Conservation (phyloP, 1,140 invertebrate genomes). For the Drosophila arawakana region DNA sequence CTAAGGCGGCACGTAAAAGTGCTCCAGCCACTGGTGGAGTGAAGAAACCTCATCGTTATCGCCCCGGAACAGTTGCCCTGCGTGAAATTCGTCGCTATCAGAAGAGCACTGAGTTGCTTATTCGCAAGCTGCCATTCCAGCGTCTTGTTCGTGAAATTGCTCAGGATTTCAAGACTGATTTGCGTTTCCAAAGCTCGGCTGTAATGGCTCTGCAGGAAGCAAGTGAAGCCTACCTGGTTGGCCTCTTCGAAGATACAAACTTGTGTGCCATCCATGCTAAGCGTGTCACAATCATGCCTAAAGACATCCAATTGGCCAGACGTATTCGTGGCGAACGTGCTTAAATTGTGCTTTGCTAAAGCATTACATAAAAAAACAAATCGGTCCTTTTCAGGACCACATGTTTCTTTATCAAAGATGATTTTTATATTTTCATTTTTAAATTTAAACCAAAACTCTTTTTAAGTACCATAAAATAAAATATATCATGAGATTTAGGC, state of each 20-base stretch:
- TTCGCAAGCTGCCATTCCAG: slow-evolving; percentile 77
- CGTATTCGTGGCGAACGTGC: not conserved
- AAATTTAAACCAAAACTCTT: not conserved
- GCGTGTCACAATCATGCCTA: slow-evolving; percentile 3
- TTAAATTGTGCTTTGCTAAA: not conserved
- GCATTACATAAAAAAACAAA: not conserved
- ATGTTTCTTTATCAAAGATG: not conserved
- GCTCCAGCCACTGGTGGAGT: not conserved
- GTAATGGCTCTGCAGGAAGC: slow-evolving; percentile 6
- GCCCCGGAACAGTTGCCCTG: no score
- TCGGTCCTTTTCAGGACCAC: slow-evolving; percentile 2
- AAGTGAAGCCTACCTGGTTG: slow-evolving; percentile 4
- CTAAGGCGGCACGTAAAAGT: slow-evolving; percentile 1
- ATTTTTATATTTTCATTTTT: not conserved
- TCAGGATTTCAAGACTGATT: slow-evolving; percentile 6
- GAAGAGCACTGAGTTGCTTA: no score
- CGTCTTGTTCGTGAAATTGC: slow-evolving; percentile 4
- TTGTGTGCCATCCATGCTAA: slow-evolving; percentile 1
- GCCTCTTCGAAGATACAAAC: slow-evolving; percentile 3
- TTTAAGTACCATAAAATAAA: not conserved
- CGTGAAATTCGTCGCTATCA: no score
- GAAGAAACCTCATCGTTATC: slow-evolving; percentile 85
- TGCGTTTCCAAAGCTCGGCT: slow-evolving; percentile 9
- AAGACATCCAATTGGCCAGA: slow-evolving; percentile 1
- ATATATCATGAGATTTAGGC: no score